Percentiles rank a stretch among this genome's conserved stretches.
phyloP scores from a whole-genome alignment of 1,140 invertebrate species.

The Drosophila tristis region DNA sequence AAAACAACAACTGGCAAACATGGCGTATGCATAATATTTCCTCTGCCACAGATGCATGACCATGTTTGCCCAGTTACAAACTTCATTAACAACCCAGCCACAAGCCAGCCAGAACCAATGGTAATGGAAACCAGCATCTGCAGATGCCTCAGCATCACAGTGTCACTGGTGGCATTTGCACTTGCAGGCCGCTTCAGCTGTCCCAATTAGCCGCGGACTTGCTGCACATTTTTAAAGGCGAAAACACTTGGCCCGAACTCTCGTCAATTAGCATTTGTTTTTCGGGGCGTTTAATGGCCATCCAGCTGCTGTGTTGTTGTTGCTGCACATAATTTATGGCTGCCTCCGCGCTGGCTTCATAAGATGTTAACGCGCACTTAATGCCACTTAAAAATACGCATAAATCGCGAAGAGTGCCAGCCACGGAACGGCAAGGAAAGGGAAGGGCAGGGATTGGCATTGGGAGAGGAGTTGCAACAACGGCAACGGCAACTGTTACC shows the following conservation, averaged over 20 bases:
- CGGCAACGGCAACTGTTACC: constrained; percentile 41
- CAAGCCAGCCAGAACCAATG: constrained; percentile 45
- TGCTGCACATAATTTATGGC: constrained; percentile 67
- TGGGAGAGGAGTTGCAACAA: constrained; percentile 1
- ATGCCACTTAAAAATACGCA: constrained; percentile 82
- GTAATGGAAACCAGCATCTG: constrained; percentile 39
- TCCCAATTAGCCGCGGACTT: constrained; percentile 62
- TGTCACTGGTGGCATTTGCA: background rate
- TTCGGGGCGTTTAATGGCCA: constrained; percentile 62
- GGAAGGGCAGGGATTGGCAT: background rate
- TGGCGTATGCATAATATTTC: constrained; percentile 78
- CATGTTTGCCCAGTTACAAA: constrained; percentile 43
- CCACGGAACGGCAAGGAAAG: too few relatives aligned
- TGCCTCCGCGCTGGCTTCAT: constrained; percentile 60
- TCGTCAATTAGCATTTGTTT: constrained; percentile 70
- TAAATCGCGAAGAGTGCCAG: constrained; percentile 57
- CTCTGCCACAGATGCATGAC: constrained; percentile 54
- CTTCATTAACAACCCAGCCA: constrained; percentile 57
- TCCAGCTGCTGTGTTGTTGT: constrained; percentile 28
- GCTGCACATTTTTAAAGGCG: constrained; percentile 51
- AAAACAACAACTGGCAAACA: constrained; percentile 38
- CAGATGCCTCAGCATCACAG: constrained; percentile 8
- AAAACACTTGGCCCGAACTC: constrained; percentile 21
- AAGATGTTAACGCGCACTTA: constrained; percentile 82
- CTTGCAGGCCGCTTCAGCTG: constrained; percentile 7